Percentiles rank a stretch among this genome's conserved stretches.
These are phyloP conservation scores for Leucoraja ocellata DNA, from an alignment of 2,797 vertebrate genomes.

Conservation along the genomic window DNA sequence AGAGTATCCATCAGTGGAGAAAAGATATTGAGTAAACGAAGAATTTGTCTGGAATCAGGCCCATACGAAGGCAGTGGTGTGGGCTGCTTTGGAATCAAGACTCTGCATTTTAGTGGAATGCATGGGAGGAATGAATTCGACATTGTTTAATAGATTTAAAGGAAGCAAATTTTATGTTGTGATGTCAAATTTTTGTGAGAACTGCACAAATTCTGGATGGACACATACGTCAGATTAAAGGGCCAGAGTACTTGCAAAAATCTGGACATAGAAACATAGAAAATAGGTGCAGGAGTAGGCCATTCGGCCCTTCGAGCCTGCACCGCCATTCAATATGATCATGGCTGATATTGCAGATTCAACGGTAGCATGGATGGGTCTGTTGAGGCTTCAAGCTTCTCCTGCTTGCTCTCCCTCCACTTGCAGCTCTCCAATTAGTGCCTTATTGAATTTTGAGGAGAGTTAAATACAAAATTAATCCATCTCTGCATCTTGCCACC, in stretches of 20 bases:
- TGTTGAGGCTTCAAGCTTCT: not conserved
- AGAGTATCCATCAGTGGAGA: not conserved
- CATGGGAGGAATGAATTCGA: not conserved
- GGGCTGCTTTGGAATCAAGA: constrained; percentile 25
- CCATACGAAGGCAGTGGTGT: constrained; percentile 1
- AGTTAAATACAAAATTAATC: not conserved
- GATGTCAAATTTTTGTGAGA: not conserved
- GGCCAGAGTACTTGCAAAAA: not conserved
- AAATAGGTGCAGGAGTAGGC: too few relatives aligned
- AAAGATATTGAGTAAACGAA: not conserved
- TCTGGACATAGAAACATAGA: too few relatives aligned
- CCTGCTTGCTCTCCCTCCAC: not conserved
- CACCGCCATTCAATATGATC: too few relatives aligned
- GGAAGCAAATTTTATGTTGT: not conserved
- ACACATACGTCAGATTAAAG: not conserved
- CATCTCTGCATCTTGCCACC: not conserved
- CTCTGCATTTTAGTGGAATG: not conserved
- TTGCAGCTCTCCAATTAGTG: not conserved
- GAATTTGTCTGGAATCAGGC: not conserved
- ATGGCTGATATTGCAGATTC: not conserved
- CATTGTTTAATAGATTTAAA: not conserved
- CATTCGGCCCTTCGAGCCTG: too few relatives aligned
- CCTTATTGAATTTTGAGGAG: not conserved
- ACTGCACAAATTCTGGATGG: not conserved
- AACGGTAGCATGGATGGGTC: not conserved